phyloP scores from a whole-genome alignment of 2,113 vertebrate genomes.

The Zapus hudsonius region DNA sequence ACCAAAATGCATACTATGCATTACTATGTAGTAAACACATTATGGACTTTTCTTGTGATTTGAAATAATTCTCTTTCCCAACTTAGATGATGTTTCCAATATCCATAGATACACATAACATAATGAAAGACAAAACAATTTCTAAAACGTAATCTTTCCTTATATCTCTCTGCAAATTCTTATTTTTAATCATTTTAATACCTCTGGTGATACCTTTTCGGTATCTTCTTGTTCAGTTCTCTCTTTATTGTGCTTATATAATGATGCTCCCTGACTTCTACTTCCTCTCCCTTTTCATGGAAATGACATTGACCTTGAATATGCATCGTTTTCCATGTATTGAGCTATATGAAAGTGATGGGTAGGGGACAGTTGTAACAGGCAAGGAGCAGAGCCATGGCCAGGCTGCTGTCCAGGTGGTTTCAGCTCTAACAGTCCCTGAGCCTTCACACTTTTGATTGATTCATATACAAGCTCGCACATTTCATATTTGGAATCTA shows the following conservation, averaged over 20 bases:
- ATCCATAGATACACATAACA: neutral
- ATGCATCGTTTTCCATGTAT: neutral
- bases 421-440: neutral
- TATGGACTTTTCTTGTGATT: neutral
- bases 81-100: neutral
- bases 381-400: neutral
- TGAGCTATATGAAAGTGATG: neutral
- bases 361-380: neutral
- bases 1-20: neutral
- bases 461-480: neutral
- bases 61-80: conserved; percentile 8
- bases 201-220: neutral
- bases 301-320: neutral
- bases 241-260: neutral
- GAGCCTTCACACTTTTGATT: neutral
- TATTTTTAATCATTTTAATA: neutral
- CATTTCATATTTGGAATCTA: neutral
- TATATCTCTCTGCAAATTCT: neutral
- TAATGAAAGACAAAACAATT: neutral
- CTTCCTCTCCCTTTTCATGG: neutral
- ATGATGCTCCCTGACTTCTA: neutral
- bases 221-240: neutral
- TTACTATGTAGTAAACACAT: neutral
- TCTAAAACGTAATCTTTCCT: neutral
- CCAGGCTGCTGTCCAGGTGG: neutral